Evolutionary conservation across 2,888 invertebrate species (phyloP).

Genomic region (Rapana venosa): DNA sequence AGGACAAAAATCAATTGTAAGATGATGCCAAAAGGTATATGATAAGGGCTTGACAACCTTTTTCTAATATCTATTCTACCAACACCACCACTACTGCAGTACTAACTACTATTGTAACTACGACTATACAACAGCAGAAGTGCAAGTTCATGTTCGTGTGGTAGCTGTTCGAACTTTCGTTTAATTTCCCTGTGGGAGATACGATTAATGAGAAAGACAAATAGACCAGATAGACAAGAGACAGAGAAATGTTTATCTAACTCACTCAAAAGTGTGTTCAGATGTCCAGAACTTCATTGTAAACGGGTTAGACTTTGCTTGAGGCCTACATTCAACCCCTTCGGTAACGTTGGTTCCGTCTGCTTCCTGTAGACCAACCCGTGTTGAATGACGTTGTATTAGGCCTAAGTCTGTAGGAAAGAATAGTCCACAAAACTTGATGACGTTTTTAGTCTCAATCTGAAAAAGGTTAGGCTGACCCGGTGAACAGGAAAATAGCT

Average conservation of each 20-base stretch:
- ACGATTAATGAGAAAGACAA: neutral
- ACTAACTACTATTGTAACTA: too few relatives aligned
- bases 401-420: neutral
- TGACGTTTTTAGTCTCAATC: neutral
- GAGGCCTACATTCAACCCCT: neutral
- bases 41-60: neutral
- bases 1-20: neutral
- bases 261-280: slow-evolving; percentile 93
- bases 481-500: too few relatives aligned
- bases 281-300: slow-evolving; percentile 95
- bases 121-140: too few relatives aligned
- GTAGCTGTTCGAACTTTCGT: too few relatives aligned
- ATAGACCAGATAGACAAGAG: neutral
- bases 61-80: neutral
- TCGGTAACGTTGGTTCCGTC: neutral
- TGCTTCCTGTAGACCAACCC: slow-evolving; percentile 33
- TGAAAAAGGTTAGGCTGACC: too few relatives aligned
- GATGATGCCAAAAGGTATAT: too few relatives aligned
- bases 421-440: neutral
- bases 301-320: neutral
- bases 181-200: too few relatives aligned
- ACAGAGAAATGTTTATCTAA: neutral
- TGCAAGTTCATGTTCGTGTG: too few relatives aligned
- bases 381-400: slow-evolving; percentile 27
- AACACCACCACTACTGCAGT: too few relatives aligned